These are phyloP conservation scores for Athene noctua DNA, from an alignment of 2,113 vertebrate species.

Conservation along the genomic window DNA sequence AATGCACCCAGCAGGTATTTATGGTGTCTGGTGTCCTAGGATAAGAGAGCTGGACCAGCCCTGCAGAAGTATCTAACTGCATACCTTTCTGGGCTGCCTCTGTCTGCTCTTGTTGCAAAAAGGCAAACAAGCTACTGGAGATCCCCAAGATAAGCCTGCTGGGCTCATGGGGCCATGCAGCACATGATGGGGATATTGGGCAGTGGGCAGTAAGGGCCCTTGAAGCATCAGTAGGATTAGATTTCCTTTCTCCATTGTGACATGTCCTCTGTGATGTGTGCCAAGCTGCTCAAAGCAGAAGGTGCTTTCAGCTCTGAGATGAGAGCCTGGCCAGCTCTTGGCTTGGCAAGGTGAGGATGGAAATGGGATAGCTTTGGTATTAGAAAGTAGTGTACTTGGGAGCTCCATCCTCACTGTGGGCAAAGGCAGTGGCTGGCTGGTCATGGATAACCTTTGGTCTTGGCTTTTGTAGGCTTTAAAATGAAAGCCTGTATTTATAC, in stretches of 20 bases:
- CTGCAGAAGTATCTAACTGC: not conserved
- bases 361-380: not conserved
- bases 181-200: not conserved
- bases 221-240: not conserved
- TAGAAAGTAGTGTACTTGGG: not conserved
- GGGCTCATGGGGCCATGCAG: not conserved
- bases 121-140: not conserved
- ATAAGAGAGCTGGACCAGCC: not conserved
- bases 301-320: not conserved
- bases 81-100: not conserved
- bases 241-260: not conserved
- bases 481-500: not conserved
- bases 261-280: not conserved
- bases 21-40: not conserved
- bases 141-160: not conserved
- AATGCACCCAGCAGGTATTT: not conserved
- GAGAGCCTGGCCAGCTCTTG: not conserved
- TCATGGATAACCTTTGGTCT: not conserved
- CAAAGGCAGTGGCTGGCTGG: not conserved
- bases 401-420: not conserved
- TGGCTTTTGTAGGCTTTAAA: not conserved
- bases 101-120: not conserved
- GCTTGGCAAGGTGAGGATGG: not conserved
- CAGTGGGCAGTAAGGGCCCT: not conserved
- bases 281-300: not conserved